phyloP scores from a whole-genome alignment of 2,888 invertebrate genomes.

The Limnephilus marmoratus region DNA sequence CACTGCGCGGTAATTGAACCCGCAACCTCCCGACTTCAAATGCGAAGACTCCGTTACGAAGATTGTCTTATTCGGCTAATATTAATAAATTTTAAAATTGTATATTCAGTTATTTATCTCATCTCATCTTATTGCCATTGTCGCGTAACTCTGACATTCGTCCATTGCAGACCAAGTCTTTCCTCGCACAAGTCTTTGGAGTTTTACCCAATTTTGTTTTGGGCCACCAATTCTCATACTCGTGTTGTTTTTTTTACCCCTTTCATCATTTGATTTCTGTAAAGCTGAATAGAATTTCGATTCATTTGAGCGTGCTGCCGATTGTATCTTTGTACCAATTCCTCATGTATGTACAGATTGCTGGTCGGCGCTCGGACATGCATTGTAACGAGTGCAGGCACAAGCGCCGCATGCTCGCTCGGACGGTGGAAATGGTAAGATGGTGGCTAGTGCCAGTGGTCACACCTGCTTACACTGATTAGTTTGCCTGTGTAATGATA shows the following conservation, averaged over 20 bases:
- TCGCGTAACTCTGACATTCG: background rate
- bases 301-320: background rate
- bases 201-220: background rate
- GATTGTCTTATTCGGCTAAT: background rate
- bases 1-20: background rate
- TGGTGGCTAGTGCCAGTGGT: background rate
- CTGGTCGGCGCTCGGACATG: background rate
- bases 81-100: background rate
- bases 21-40: background rate
- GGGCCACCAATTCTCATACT: background rate
- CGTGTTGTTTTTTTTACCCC: background rate
- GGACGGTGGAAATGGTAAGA: background rate
- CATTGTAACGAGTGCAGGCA: background rate
- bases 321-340: background rate
- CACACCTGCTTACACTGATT: conserved; percentile 50
- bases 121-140: background rate
- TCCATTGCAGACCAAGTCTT: background rate
- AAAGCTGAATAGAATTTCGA: background rate
- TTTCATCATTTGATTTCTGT: background rate
- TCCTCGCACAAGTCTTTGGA: background rate
- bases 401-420: background rate
- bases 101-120: background rate
- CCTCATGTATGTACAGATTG: background rate
- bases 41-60: background rate
- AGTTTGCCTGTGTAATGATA: conserved; percentile 10